These are phyloP conservation scores for Cosmorhoe ocellata DNA, from an alignment of 2,888 invertebrate genomes.

Conservation along the genomic window DNA sequence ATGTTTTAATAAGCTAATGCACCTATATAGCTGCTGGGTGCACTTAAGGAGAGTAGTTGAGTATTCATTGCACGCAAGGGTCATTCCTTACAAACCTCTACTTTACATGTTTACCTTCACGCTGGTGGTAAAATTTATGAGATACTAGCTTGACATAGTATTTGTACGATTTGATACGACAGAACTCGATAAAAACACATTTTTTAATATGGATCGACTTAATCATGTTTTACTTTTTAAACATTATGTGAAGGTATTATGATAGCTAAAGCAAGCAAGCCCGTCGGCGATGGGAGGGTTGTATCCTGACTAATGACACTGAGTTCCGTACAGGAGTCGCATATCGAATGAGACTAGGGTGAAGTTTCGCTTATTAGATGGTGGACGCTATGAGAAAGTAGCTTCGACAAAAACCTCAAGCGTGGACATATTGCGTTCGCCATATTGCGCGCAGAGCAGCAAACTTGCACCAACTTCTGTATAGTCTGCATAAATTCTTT, in stretches of 20 bases:
- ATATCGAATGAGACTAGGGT: conserved; percentile 73
- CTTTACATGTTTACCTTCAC: conserved; percentile 45
- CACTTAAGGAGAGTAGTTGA: conserved; percentile 38
- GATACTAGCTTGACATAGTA: conserved; percentile 19
- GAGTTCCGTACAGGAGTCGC: conserved; percentile 66
- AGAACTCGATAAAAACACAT: conserved; percentile 31
- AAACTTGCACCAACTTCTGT: conserved; percentile 73
- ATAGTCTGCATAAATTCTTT: conserved; percentile 64
- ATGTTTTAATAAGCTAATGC: conserved; percentile 45
- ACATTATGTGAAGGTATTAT: conserved; percentile 31
- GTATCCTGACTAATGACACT: conserved; percentile 60
- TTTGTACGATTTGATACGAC: conserved; percentile 2
- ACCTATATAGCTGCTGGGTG: conserved; percentile 31
- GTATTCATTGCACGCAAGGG: conserved; percentile 52
- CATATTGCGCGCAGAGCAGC: conserved; percentile 61
- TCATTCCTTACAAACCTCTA: conserved; percentile 49
- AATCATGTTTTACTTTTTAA: conserved; percentile 27
- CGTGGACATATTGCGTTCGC: conserved; percentile 72
- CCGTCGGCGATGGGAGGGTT: conserved; percentile 29
- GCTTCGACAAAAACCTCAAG: conserved; percentile 70
- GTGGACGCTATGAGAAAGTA: conserved; percentile 75
- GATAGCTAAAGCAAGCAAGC: conserved; percentile 32
- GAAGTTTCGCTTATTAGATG: conserved; percentile 79
- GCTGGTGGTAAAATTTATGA: conserved; percentile 37
- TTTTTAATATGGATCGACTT: conserved; percentile 22